Conservation (phyloP, 2,113 vertebrate species). For the Holacanthus passer region DNA sequence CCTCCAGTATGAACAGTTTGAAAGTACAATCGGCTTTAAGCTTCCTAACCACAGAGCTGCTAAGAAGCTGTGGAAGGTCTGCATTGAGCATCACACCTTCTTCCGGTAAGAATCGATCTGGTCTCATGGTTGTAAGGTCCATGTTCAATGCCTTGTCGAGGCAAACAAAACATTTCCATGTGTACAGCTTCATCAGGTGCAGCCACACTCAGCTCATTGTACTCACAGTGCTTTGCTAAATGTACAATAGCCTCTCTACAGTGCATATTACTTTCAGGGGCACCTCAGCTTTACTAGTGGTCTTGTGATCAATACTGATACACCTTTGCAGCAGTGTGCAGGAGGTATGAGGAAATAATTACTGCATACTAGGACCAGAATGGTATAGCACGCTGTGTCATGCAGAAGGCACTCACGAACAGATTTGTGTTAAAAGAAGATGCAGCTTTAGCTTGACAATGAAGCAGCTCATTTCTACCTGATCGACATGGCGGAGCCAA, state of each 20-base stretch:
- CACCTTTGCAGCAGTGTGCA: background rate
- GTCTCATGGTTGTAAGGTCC: background rate
- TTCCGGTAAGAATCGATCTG: conserved; percentile 89
- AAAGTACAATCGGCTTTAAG: conserved; percentile 99
- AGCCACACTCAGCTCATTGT: background rate
- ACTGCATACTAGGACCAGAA: background rate
- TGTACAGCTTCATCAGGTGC: conserved; percentile 10
- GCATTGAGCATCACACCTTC: conserved; percentile 99
- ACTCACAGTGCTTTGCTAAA: background rate
- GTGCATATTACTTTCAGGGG: background rate
- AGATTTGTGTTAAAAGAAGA: background rate
- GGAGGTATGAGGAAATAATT: background rate
- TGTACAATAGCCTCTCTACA: background rate
- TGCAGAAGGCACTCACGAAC: background rate
- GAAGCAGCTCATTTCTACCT: too few species aligned
- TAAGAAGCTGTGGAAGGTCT: conserved; percentile 99
- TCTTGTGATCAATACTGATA: background rate
- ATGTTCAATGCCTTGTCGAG: background rate
- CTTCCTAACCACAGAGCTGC: conserved; percentile 97
- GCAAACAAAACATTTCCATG: conserved; percentile 10
- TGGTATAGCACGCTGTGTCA: background rate
- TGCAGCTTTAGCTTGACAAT: background rate
- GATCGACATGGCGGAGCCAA: background rate
- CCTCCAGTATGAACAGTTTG: conserved; percentile 95
- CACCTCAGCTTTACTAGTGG: background rate